Evolutionary conservation across 2,888 invertebrate species (phyloP), one percentile per base, ranked within the genome.

Genomic region (Trilocha varians): DNA sequence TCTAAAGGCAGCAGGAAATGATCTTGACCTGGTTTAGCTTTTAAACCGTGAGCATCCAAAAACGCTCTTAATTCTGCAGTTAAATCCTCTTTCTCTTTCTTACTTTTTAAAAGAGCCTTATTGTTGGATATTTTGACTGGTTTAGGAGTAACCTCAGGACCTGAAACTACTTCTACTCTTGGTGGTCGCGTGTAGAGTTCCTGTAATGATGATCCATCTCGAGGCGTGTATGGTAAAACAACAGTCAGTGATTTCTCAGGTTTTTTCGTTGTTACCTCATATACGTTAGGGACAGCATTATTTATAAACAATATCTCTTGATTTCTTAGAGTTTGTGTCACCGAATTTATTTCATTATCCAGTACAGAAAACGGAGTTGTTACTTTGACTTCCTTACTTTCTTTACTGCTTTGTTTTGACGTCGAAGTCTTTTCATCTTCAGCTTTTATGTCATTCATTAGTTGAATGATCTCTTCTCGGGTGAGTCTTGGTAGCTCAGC

Each of bases 151-250:
- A 69, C 57, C 41, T 69, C 65, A 3, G 67, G 59, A 45, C 67
- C 73, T 16, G 71, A 65, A 2, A 91, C 74, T 36, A 90, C 82
- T 61, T 88, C 87, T 1, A 89, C 85, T 46, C 91, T 75, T 1
- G 92, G 91, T 36, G 89, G 87, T 63, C 88, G 89, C 2, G 91
- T 91, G 55, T 88, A 91, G 1, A 91, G 65, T 52, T 91, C 91
- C 57, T 90, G 88, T 39, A 91, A 71, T 3, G 85, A 78, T 1
- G 86, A 80, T 1, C 87, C 80, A 50, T 88, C 87, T 32, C 88
- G 73, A 5, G 88, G 84, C 36, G 89, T 87, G 55, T 90, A 89
- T 0, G 92, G 91, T 52, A 91, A 70, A 0, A 92, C 92, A 0
- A 91, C 88, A 87, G 89, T 90, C 13, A 92, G 64, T 0, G 90